These are phyloP conservation scores for Crossaster papposus DNA, from an alignment of 53 echinoderm and acorn worm genomes.

Conservation along the genomic window DNA sequence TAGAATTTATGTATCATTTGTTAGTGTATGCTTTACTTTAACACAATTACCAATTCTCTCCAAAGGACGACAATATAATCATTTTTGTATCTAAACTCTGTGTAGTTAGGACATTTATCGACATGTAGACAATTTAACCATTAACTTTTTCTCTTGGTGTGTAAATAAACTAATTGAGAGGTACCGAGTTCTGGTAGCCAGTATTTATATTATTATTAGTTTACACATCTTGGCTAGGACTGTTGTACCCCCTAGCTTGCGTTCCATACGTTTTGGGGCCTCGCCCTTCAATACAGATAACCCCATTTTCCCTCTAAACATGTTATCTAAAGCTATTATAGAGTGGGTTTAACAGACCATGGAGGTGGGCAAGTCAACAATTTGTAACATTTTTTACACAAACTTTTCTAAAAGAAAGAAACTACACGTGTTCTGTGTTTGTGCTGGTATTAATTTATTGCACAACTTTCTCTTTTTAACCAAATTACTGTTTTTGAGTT, in stretches of 20 bases:
- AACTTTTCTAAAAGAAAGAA: not conserved
- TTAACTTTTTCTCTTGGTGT: not conserved
- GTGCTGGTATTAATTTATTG: slow-evolving; percentile 43
- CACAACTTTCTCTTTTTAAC: not conserved
- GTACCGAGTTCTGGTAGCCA: not conserved
- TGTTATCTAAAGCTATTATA: too few species aligned
- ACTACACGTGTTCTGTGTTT: not conserved
- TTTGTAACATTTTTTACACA: not conserved
- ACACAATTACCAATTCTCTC: not conserved
- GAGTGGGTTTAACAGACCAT: too few species aligned
- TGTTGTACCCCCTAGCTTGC: too few species aligned
- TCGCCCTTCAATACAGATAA: too few species aligned
- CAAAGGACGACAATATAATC: not conserved
- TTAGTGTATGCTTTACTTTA: too few species aligned
- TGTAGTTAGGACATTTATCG: not conserved
- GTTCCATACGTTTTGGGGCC: too few species aligned
- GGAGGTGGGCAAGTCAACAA: too few species aligned
- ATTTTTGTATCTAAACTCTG: not conserved
- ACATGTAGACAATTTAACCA: not conserved
- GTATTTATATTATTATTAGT: not conserved
- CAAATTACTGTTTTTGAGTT: not conserved
- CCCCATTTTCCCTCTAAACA: too few species aligned
- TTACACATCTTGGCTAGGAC: too few species aligned
- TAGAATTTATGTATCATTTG: not conserved
- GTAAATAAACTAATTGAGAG: not conserved